A percentile compares a stretch with the other conserved stretches of the same genome.
Conservation (phyloP, 1,140 invertebrate genomes). For the Drosophila serrata region DNA sequence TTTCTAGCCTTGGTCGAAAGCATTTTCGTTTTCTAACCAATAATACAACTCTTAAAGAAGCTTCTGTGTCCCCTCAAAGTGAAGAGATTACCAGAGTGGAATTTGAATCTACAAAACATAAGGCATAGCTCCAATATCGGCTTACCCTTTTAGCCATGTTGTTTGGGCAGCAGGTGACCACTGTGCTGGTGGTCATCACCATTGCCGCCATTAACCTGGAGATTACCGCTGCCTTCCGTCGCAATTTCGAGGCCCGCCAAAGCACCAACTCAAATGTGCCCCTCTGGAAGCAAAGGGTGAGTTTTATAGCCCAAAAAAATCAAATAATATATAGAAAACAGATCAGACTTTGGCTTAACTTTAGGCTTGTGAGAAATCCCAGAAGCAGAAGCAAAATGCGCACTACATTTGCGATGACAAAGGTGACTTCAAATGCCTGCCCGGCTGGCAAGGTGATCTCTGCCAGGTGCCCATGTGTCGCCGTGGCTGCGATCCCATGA, state of each 20-base stretch:
- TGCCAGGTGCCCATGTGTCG: constrained; percentile 96
- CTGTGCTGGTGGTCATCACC: constrained; percentile 25
- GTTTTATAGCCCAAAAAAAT: constrained; percentile 9
- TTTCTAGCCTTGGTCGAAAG: neutral
- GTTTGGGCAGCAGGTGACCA: constrained; percentile 1
- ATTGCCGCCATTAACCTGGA: neutral
- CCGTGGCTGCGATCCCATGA: constrained; percentile 95
- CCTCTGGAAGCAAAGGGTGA: constrained; percentile 93
- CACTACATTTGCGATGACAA: constrained; percentile 96
- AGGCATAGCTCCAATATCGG: neutral
- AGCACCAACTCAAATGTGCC: constrained; percentile 87
- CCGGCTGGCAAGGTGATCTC: constrained; percentile 96
- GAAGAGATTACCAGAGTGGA: no score
- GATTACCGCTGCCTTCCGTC: constrained; percentile 10
- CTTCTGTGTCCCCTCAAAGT: neutral
- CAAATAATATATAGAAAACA: neutral
- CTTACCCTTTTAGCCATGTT: neutral
- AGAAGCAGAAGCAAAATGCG: constrained; percentile 94
- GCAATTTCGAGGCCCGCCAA: constrained; percentile 72
- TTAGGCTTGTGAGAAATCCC: constrained; percentile 92
- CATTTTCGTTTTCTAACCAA: constrained; percentile 1
- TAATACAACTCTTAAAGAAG: neutral
- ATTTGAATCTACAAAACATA: no score
- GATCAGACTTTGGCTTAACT: neutral
- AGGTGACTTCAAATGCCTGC: constrained; percentile 95